Percentiles rank a stretch among this genome's conserved stretches.
Conservation (phyloP, 2,797 vertebrate genomes). For the Malurus leucopterus region DNA sequence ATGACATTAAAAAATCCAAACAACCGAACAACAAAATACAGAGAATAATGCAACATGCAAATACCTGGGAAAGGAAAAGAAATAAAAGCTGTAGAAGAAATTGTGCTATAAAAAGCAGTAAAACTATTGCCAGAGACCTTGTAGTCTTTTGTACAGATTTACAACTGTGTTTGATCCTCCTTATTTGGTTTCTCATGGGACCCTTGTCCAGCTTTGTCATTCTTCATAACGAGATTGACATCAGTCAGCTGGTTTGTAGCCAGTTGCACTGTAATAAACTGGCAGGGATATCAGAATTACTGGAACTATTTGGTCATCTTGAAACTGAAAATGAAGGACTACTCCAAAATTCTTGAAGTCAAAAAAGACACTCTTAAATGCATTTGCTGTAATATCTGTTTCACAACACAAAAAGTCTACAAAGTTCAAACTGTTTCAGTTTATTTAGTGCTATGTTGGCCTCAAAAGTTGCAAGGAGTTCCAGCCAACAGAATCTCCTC, state of each 20-base stretch:
- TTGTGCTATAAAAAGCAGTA: neutral
- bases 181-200: constrained; percentile 1
- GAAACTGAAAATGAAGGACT: constrained; percentile 27
- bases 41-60: neutral
- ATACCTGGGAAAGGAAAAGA: neutral
- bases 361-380: neutral
- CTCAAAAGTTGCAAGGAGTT: neutral
- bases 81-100: neutral
- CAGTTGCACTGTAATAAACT: constrained; percentile 45
- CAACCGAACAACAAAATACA: neutral
- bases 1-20: neutral
- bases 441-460: neutral
- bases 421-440: neutral
- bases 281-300: constrained; percentile 56
- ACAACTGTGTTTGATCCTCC: constrained; percentile 4
- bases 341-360: constrained; percentile 26
- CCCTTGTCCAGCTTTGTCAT: constrained; percentile 25
- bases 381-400: neutral
- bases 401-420: neutral
- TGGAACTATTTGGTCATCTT: constrained; percentile 60
- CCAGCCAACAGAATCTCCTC: neutral
- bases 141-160: neutral
- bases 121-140: neutral
- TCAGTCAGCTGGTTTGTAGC: constrained; percentile 56
- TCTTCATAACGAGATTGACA: constrained; percentile 47